Evolutionary conservation across 1,140 invertebrate species (phyloP).

Genomic region (Leptinotarsa lineolata): DNA sequence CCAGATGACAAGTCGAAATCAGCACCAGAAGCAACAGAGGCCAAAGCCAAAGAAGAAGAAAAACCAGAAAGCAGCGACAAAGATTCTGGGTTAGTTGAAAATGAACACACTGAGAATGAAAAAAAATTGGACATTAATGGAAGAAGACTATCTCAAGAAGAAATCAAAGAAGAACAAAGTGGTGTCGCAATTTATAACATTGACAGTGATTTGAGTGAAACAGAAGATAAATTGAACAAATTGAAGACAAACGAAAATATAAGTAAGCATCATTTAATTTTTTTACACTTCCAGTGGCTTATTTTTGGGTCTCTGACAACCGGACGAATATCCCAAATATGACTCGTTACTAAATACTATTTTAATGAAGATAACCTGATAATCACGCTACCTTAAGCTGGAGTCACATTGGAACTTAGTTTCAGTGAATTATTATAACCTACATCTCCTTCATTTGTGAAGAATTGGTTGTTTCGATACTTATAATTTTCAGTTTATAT

Average conservation of each 20-base stretch:
- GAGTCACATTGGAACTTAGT: too few relatives aligned
- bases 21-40: neutral
- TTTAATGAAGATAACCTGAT: too few relatives aligned
- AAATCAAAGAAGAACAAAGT: conserved; percentile 30
- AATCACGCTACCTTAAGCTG: too few relatives aligned
- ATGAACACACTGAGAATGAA: too few relatives aligned
- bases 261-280: conserved; percentile 4
- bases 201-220: conserved; percentile 24
- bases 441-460: too few relatives aligned
- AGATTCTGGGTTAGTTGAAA: neutral
- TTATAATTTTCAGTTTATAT: too few relatives aligned
- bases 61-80: conserved; percentile 16
- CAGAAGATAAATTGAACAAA: conserved; percentile 24
- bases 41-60: conserved; percentile 10
- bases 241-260: conserved; percentile 19
- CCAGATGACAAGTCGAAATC: neutral
- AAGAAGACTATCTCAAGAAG: neutral
- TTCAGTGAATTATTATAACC: too few relatives aligned
- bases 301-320: too few relatives aligned
- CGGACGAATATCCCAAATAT: too few relatives aligned
- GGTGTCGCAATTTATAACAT: conserved; percentile 25
- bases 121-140: neutral
- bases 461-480: too few relatives aligned
- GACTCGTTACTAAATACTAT: too few relatives aligned
- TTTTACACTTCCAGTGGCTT: neutral